Base-by-base conservation (phyloP, 2,113 vertebrate genomes). In the Aythya baeri region DNA sequence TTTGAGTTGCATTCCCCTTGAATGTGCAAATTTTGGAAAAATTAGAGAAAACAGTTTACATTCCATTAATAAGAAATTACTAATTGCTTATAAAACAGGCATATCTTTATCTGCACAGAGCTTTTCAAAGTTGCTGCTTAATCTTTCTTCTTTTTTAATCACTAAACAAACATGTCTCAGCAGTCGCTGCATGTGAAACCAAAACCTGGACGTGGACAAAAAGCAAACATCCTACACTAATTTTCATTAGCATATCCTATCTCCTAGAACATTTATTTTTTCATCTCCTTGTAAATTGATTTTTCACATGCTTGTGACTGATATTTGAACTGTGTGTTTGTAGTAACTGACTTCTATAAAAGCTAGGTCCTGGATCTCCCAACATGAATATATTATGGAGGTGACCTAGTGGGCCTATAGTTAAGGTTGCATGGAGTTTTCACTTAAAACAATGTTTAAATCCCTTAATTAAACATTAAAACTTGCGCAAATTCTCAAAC, bases 381-480 rank as follows among this genome's bases (percentile, higher is more conserved):
- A 88, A 91, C 91, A 85, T 94, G 91, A 96, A 96, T 95, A 95
- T 90, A 88, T 96, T 96, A 96, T 38, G 49, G 86, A 77, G 70
- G 83, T 93, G 92, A 93, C 91, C 88, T 96, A 62, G 2, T 81
- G 59, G 62, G 73, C 86, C 84, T 49, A 27, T 76, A 91, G 77
- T 91, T 93, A 94, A 93, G 71, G 89, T 90, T 96, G 81, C 67
- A 54, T 67, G 80, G 89, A 94, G 57, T 94, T 96, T 94, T 90
- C 91, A 92, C 88, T 93, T 96, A 95, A 96, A 96, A 78, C 16
- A 29, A 82, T 73, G 75, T 93, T 95, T 97, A 97, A 95, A 96
- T 95, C 92, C 94, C 84, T 96, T 95, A 96, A 96, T 96, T 96
- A 97, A 95, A 97, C 91, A 95, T 91, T 94, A 89, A 93, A 92